Evolutionary conservation across 2,797 vertebrate species (phyloP).

Genomic region (Octomys mimax): DNA sequence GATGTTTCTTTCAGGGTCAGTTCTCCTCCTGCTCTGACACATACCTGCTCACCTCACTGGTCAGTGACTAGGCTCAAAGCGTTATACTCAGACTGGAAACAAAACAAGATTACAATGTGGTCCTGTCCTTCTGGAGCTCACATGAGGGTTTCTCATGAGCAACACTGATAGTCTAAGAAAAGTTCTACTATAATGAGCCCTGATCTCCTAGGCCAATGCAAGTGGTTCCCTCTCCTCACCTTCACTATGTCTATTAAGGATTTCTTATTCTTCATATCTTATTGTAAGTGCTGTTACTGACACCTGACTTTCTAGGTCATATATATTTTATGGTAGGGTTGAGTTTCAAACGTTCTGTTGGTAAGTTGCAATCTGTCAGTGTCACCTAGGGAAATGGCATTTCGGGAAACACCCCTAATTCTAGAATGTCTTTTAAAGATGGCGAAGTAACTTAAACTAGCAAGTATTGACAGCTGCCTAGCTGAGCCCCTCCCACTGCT

Average conservation of each 20-base stretch:
- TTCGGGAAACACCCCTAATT: slow-evolving; percentile 1
- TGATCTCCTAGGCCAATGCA: not conserved
- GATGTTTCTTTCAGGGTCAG: not conserved
- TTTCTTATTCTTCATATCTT: not conserved
- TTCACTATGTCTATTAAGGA: not conserved
- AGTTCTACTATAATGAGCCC: not conserved
- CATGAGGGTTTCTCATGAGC: not conserved
- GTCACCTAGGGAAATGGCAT: not conserved
- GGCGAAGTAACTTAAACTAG: not conserved
- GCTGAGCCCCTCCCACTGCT: not conserved
- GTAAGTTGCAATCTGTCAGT: slow-evolving; percentile 47
- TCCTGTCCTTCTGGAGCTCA: not conserved
- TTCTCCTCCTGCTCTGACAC: not conserved
- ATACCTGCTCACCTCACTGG: not conserved
- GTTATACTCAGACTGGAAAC: not conserved
- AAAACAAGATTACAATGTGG: not conserved
- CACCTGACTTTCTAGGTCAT: not conserved
- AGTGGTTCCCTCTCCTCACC: not conserved
- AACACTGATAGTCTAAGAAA: not conserved
- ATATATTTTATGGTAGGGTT: not conserved
- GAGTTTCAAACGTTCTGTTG: not conserved
- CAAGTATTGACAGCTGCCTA: not conserved
- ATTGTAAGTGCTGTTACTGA: not conserved
- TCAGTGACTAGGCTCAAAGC: not conserved
- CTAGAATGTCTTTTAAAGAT: slow-evolving; percentile 30